Base-by-base conservation (phyloP, 1,140 invertebrate species). In the Drosophila lacertosa region DNA sequence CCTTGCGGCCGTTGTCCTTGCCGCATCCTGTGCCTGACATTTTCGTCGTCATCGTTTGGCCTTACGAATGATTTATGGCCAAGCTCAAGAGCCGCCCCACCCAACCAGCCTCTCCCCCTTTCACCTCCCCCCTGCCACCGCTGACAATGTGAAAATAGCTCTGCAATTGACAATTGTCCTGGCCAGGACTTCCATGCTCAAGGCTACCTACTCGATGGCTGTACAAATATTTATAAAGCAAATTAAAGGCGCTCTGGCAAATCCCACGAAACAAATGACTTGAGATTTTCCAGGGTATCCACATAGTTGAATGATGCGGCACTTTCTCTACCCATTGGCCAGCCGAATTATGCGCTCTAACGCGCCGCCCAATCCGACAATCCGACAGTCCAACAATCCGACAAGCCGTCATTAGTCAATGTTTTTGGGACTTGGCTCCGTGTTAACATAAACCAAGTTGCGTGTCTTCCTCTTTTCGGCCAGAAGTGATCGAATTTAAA, bases 161-260 rank as follows among this genome's bases (percentile, higher is more conserved):
- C 81, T 86, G 80, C 81, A 80, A 84, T 86, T 84, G 80, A 84
- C 72, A 84, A 84, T 84, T 86, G 81, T 86, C 59, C 74, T 29
- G 54, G 37, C 24, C 44, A 5, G 16, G 55, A 13, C 60, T 44
- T 62, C 39, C 51, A 45, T 47, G 44, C n/a, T 33, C 16, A 13
- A 18, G 22, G 13, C 24, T 65, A 67, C 57, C 67, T 55, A 67
- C 33, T 45, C 22, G 9, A 54, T 26, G 37, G 29, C 51, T 81
- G 70, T 77, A 59, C 77, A 84, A 84, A 86, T 88, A 81, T 84
- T 84, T 84, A 77, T 86, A 86, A 81, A 81, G 77, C 81, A 84
- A 81, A 84, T 84, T 84, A 81, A 84, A 84, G 81, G 63, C 68
- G 81, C 77, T 64, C 58, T 62, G 57, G 57, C 73, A 88, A 88